These are phyloP conservation scores for Tautogolabrus adspersus DNA, from an alignment of 2,113 vertebrate genomes.

Conservation along the genomic window DNA sequence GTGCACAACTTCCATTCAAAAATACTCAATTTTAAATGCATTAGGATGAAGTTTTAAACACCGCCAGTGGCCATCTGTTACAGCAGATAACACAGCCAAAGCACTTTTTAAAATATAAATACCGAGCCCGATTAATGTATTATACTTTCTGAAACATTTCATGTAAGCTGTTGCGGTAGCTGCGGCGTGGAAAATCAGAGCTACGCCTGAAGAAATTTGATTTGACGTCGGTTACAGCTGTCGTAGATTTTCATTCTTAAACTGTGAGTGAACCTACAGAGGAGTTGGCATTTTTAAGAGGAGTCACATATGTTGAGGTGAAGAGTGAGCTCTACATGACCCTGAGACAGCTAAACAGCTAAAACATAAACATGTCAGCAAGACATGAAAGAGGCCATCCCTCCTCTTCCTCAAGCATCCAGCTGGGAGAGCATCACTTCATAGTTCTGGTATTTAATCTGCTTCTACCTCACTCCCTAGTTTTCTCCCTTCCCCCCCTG, in stretches of 20 bases:
- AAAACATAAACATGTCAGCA: neutral
- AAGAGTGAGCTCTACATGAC: neutral
- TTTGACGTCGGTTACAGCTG: neutral
- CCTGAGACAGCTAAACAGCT: neutral
- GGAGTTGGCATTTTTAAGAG: neutral
- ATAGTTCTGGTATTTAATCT: slow-evolving; percentile 16
- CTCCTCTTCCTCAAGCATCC: no score
- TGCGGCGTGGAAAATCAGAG: neutral
- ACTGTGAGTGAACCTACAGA: neutral
- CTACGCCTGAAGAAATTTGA: no score
- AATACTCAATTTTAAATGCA: neutral
- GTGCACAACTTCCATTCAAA: neutral
- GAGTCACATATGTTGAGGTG: neutral
- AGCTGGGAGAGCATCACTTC: neutral
- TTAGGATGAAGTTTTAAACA: neutral
- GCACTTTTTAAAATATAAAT: neutral
- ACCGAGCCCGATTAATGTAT: neutral
- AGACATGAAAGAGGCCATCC: no score
- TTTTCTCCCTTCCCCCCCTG: slow-evolving; percentile 7
- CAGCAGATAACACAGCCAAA: neutral
- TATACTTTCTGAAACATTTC: neutral
- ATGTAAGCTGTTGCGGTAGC: neutral
- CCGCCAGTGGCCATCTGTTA: no score
- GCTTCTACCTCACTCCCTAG: slow-evolving; percentile 15
- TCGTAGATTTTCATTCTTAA: neutral